Percentiles rank a stretch among this genome's conserved stretches.
These are phyloP conservation scores for Notarius lentiginosus DNA, from an alignment of 2,113 vertebrate genomes.

Conservation along the genomic window DNA sequence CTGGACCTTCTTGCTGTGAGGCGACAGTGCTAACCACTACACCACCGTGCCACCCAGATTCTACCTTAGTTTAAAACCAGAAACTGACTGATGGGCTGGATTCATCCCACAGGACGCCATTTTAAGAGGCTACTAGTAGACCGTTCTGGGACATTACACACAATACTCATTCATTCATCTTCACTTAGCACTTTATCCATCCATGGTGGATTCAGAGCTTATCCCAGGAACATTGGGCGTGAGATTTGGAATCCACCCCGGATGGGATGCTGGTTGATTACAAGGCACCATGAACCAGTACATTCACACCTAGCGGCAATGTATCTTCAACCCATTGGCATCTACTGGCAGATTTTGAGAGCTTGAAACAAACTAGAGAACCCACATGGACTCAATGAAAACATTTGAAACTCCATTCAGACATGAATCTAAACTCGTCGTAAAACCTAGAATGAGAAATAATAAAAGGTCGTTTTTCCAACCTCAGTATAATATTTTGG, in stretches of 20 bases:
- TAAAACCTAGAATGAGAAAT: not conserved
- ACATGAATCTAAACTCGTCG: not conserved
- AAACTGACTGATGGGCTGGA: not conserved
- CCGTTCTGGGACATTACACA: not conserved
- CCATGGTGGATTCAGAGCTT: not conserved
- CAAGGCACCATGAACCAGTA: not conserved
- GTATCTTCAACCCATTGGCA: not conserved
- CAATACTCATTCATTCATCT: not conserved
- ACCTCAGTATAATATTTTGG: too few species aligned
- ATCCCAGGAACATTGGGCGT: not conserved
- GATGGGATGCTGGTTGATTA: not conserved
- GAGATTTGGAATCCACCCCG: not conserved
- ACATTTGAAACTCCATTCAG: not conserved
- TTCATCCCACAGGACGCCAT: not conserved
- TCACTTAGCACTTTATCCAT: not conserved
- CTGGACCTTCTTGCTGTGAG: too few species aligned
- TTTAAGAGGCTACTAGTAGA: not conserved
- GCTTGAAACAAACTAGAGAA: not conserved
- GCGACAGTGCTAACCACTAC: too few species aligned
- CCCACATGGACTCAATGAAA: not conserved
- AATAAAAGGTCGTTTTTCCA: not conserved
- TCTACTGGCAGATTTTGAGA: not conserved
- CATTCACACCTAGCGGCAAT: not conserved
- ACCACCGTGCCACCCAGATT: not conserved
- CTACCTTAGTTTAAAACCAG: not conserved